Evolutionary conservation across 23 tunicate genomes (phyloP).

Genomic region (Trididemnum clinides): DNA sequence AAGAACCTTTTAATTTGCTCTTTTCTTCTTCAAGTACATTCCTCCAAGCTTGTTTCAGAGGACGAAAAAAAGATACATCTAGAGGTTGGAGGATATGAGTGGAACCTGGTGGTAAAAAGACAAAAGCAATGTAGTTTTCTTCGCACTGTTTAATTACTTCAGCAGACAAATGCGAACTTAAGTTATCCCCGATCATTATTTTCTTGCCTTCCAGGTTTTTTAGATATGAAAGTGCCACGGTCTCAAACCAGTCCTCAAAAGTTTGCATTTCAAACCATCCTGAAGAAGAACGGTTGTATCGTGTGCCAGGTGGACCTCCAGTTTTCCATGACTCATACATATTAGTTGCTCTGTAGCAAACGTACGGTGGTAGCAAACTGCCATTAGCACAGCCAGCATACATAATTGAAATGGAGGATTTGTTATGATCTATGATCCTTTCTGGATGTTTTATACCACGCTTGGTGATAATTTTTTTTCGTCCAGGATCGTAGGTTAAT

Average conservation of each 20-base stretch:
- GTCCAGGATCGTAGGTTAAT: constrained; percentile 29
- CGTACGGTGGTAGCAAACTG: background rate
- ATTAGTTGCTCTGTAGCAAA: background rate
- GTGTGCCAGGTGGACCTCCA: background rate
- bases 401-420: background rate
- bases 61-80: too few relatives aligned
- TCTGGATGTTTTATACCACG: constrained; percentile 7
- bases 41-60: too few relatives aligned
- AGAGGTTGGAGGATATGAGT: too few relatives aligned
- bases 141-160: background rate
- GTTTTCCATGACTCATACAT: background rate
- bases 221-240: background rate
- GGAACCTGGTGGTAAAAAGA: too few relatives aligned
- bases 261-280: constrained; percentile 1
- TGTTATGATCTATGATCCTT: background rate
- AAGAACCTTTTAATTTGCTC: too few relatives aligned
- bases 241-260: constrained; percentile 11
- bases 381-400: background rate
- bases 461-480: background rate
- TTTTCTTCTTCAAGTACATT: too few relatives aligned
- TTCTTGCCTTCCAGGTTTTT: background rate
- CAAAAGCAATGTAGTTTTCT: background rate
- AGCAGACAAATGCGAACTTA: background rate
- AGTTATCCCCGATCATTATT: constrained; percentile 13
- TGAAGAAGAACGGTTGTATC: background rate